Evolutionary conservation across 2,888 invertebrate genomes (phyloP).

Genomic region (Hoplodrina ambigua): DNA sequence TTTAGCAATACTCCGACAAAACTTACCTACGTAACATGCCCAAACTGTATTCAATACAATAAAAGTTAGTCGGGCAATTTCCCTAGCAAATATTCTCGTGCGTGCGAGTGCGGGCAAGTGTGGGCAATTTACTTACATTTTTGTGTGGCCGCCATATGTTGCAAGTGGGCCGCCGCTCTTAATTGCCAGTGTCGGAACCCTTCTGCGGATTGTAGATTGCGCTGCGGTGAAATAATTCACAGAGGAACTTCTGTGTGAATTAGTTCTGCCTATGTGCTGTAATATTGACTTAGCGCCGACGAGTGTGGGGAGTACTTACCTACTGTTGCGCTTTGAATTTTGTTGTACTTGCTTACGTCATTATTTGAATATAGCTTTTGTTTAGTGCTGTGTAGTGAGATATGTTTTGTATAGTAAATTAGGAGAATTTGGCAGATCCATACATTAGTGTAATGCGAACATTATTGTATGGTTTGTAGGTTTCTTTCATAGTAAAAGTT

Average conservation of each 20-base stretch:
- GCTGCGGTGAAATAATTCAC: slow-evolving; percentile 70
- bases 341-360: neutral
- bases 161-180: slow-evolving; percentile 66
- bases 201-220: slow-evolving; percentile 68
- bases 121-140: slow-evolving; percentile 69
- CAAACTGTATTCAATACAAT: slow-evolving; percentile 38
- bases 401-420: neutral
- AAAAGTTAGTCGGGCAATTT: slow-evolving; percentile 60
- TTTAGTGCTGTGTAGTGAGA: neutral
- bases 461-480: too few species aligned
- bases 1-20: slow-evolving; percentile 4
- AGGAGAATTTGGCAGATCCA: too few species aligned
- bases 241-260: slow-evolving; percentile 64
- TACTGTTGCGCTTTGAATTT: slow-evolving; percentile 5
- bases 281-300: slow-evolving; percentile 46
- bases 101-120: slow-evolving; percentile 39
- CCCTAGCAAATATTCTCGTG: slow-evolving; percentile 61
- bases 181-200: slow-evolving; percentile 72
- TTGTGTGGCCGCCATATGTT: slow-evolving; percentile 71
- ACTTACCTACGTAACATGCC: slow-evolving; percentile 7
- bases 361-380: neutral
- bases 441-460: too few species aligned
- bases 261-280: slow-evolving; percentile 45
- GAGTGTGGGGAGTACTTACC: slow-evolving; percentile 8
- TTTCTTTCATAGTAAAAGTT: too few species aligned